Base-by-base conservation (phyloP, 2,797 vertebrate species). In the Pseudotriccus pelzelni region DNA sequence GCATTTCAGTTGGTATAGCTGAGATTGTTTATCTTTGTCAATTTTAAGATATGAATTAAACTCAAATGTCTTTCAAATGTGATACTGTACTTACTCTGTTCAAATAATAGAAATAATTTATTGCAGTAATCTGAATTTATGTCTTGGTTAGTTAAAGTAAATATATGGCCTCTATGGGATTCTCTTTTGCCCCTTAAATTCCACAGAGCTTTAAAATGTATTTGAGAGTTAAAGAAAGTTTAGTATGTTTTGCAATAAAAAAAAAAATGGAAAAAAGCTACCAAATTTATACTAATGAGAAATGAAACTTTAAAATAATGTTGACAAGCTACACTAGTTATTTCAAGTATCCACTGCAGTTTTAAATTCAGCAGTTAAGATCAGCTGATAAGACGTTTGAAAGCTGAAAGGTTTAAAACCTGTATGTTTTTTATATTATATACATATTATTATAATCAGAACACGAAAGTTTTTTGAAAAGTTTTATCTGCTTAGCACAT, bases 51-150 rank as follows among this genome's bases (percentile, higher is more conserved):
- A 95, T 75, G 95, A 97, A 97, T 97, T 97, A 97, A 97, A 88
- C 77, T 92, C 90, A 96, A 96, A 96, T 96, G 87, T 90, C 93
- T 97, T 97, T 96, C 93, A 96, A 96, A 97, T 97, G 89, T 87
- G 95, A 95, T 84, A 96, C 91, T 93, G 55, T 97, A 96, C 87
- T 97, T 97, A 96, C 93, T 97, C 92, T 96, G 89, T 84, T 97
- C 96, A 98, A 97, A 97, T 97, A 95, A 97, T 97, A 97, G 97
- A 97, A 95, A 96, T 96, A 98, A 98, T 98, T 98, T 98, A 98
- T 98, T 98, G 97, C 96, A 93, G 97, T 98, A 98, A 98, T 98
- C 97, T 98, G 97, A 93, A 98, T 99, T 99, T 99, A 99, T 98
- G 98, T 98, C 98, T 98, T 97, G 96, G 97, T 98, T 99, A 98